Conservation (phyloP, 1,140 invertebrate genomes). For the Aplysia californica region DNA sequence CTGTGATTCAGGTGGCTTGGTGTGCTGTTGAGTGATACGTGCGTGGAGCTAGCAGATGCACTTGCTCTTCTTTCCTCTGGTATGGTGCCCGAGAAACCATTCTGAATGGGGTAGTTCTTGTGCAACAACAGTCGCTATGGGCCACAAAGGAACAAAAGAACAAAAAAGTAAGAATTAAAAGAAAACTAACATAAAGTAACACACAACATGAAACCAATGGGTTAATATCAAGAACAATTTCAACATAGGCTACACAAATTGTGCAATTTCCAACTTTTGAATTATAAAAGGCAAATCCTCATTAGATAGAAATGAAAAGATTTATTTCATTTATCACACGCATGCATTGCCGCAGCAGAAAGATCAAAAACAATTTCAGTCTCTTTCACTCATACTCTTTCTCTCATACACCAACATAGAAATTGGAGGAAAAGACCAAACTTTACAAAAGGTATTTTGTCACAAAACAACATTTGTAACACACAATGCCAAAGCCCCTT, state of each 20-base stretch:
- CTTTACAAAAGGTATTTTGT: no score
- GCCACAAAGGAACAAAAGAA: neutral
- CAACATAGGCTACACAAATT: neutral
- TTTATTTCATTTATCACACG: neutral
- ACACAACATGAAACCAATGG: no score
- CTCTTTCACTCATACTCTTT: no score
- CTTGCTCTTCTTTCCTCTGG: neutral
- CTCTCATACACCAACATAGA: no score
- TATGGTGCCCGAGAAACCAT: neutral
- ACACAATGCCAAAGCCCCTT: no score
- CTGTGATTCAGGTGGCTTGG: neutral
- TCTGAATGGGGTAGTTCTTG: constrained; percentile 20
- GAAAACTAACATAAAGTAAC: no score
- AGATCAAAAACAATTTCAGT: no score
- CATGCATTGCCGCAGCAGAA: neutral
- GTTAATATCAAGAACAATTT: no score
- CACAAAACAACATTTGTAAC: no score
- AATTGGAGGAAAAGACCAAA: no score
- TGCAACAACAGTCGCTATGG: constrained; percentile 23
- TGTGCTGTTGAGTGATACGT: neutral
- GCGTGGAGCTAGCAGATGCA: neutral
- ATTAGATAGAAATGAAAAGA: neutral
- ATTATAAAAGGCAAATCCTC: neutral
- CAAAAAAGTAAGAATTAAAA: neutral
- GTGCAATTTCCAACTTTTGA: neutral